phyloP scores from a whole-genome alignment of 2,113 vertebrate genomes.

The Coturnix japonica region DNA sequence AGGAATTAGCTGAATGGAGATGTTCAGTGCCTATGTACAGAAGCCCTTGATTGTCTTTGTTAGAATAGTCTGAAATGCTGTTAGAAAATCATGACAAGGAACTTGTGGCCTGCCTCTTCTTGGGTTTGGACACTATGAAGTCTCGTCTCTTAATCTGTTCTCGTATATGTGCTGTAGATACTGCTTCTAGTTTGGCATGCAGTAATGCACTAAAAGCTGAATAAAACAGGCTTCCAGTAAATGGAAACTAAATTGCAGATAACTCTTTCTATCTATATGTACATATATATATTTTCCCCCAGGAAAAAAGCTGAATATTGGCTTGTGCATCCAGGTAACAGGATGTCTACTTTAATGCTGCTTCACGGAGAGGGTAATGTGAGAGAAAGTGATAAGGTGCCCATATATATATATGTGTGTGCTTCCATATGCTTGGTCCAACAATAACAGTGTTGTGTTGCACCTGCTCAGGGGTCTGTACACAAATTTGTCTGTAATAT shows the following conservation, averaged over 20 bases:
- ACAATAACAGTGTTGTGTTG: background rate
- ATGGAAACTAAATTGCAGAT: background rate
- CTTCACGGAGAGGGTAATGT: background rate
- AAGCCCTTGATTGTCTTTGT: background rate
- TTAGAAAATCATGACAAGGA: background rate
- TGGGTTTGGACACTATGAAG: background rate
- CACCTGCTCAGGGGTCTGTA: background rate
- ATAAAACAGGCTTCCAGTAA: background rate
- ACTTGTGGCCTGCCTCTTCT: background rate
- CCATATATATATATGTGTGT: background rate
- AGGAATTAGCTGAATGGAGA: background rate
- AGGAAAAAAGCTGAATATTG: background rate
- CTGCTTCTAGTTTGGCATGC: background rate
- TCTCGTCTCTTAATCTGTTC: background rate
- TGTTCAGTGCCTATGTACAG: background rate
- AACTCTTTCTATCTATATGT: background rate
- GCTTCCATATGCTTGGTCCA: background rate
- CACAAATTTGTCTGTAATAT: background rate
- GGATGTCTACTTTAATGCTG: background rate
- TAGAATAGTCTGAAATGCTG: background rate
- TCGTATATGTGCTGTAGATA: background rate
- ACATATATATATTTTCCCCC: too few relatives aligned
- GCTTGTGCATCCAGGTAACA: background rate
- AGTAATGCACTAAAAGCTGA: background rate
- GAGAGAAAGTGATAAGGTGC: background rate